A percentile compares a stretch with the other conserved stretches of the same genome.
phyloP scores from a whole-genome alignment of 2,888 invertebrate species.

The Spodoptera picta region DNA sequence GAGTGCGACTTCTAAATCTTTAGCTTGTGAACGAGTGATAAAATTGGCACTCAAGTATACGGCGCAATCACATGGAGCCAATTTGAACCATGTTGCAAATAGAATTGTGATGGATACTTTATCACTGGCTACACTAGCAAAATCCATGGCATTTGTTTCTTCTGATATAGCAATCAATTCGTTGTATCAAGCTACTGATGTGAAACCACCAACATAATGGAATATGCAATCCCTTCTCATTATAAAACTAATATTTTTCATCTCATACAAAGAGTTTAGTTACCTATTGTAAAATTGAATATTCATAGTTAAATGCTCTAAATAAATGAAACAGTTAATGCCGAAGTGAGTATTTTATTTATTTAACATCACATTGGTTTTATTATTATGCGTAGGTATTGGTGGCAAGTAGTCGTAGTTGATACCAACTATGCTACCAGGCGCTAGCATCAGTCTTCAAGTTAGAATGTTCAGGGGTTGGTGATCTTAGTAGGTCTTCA shows the following conservation, averaged over 20 bases:
- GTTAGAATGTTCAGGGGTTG: conserved; percentile 22
- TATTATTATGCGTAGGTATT: background rate
- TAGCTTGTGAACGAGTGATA: conserved; percentile 81
- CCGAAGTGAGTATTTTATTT: no score
- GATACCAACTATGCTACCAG: conserved; percentile 40
- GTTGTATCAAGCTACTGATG: conserved; percentile 83
- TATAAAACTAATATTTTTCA: background rate
- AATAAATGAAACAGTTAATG: conserved; percentile 3
- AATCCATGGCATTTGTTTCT: conserved; percentile 85
- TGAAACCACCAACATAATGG: conserved; percentile 76
- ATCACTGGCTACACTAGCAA: conserved; percentile 80
- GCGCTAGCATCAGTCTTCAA: conserved; percentile 40
- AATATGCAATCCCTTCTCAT: background rate
- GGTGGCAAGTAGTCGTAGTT: background rate
- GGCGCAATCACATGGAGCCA: conserved; percentile 81
- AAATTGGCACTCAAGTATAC: conserved; percentile 84
- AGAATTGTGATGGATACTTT: conserved; percentile 84
- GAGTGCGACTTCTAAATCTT: conserved; percentile 80
- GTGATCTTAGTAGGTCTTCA: conserved; percentile 5
- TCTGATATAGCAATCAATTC: conserved; percentile 86
- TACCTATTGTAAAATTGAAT: background rate
- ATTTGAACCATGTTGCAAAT: conserved; percentile 83
- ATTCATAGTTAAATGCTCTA: background rate
- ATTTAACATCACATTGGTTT: background rate
- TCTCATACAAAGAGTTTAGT: background rate